Base-by-base conservation (phyloP, 2,797 vertebrate genomes). In the Neosilurus hyrtlii region DNA sequence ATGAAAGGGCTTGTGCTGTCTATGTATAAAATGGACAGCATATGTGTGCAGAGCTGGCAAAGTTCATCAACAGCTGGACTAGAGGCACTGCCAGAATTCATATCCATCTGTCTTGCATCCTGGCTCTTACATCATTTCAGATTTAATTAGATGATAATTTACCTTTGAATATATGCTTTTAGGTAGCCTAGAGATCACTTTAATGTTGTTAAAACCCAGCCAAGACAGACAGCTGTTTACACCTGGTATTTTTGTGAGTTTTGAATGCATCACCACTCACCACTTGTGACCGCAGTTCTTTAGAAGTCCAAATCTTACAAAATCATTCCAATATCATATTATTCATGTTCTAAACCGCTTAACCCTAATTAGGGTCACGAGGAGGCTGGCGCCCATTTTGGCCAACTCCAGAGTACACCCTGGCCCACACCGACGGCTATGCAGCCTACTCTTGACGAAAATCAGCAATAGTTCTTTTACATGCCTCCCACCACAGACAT, bases 61-160 rank as follows among this genome's bases (percentile, higher is more conserved):
- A 87, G 82, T 86, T 86, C 82, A 84, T 80, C 72, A 85, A 84
- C 86, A 84, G 81, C 85, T 86, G 82, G 84, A 83, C 68, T 72
- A 67, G 62, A 76, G 20, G 65, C 77, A 70, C 61, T 84, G 77
- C 75, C 83, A 86, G 79, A 68, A 80, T 81, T 61, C 15, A 52
- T 76, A 66, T 79, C 86, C 82, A 83, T 88, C 85, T 86, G 75
- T 73, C 80, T 68, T 72, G 30, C 61, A 76, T 84, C 30, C 43
- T 68, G 61, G 61, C 68, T 66, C 35, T 84, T 35, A 72, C 22
- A 67, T 11, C 67, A 56, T 37, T 74, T 73, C 79, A 57, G 35
- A 65, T 81, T 72, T 66, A 54, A 43, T 24, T 68, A 26, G 74
- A 80, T 78, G 70, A 79, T 82, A 67, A 72, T 77, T 76, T 70